Percentiles rank a stretch among this genome's conserved stretches.
These are phyloP conservation scores for Tachysurus fulvidraco DNA, from an alignment of 2,113 vertebrate genomes.

Conservation along the genomic window DNA sequence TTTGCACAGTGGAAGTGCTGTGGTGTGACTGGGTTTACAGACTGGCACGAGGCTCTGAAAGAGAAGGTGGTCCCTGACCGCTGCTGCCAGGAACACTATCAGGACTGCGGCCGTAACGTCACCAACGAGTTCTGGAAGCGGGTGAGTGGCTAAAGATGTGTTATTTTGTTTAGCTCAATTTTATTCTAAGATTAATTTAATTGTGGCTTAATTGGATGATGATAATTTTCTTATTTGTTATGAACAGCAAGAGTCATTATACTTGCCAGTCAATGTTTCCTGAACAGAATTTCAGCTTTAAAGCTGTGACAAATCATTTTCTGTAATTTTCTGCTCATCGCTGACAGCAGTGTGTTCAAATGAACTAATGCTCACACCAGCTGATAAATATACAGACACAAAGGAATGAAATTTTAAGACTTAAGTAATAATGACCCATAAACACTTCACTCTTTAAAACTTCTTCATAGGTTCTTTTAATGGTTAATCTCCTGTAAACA, in stretches of 20 bases:
- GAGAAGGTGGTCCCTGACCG: slow-evolving; percentile 91
- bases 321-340: not conserved
- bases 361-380: not conserved
- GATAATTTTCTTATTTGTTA: not conserved
- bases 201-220: not conserved
- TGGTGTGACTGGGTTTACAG: slow-evolving; percentile 87
- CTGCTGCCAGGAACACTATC: slow-evolving; percentile 94
- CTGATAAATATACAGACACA: not conserved
- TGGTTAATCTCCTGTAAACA: not conserved
- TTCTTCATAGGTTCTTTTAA: not conserved
- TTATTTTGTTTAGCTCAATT: not conserved
- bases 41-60: slow-evolving; percentile 90
- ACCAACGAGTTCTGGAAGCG: slow-evolving; percentile 87
- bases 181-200: not conserved
- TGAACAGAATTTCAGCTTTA: not conserved
- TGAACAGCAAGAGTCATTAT: not conserved
- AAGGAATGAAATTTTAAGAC: not conserved
- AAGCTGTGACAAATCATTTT: not conserved
- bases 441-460: not conserved
- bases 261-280: not conserved
- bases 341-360: not conserved
- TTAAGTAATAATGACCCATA: not conserved
- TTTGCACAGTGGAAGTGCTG: slow-evolving; percentile 90
- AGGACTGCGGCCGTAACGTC: slow-evolving; percentile 87
- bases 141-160: slow-evolving; percentile 69